These are phyloP conservation scores for Montipora capitata DNA, from an alignment of 92 coral and sea anemone species.

Conservation along the genomic window DNA sequence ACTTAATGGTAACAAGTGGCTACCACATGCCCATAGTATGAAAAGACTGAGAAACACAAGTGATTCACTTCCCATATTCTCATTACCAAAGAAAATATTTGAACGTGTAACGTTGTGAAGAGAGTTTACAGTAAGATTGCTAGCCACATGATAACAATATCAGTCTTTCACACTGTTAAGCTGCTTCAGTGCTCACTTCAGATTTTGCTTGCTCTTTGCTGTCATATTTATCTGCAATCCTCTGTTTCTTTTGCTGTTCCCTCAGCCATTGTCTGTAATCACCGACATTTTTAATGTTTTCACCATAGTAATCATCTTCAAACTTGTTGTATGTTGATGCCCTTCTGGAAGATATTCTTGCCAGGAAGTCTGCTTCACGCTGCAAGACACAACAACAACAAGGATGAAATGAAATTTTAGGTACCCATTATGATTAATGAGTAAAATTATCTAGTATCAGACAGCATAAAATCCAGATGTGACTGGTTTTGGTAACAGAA, in stretches of 20 bases:
- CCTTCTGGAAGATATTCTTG: constrained; percentile 87
- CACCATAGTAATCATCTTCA: constrained; percentile 99
- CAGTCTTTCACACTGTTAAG: neutral
- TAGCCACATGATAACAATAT: neutral
- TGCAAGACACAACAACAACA: constrained; percentile 18
- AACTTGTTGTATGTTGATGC: constrained; percentile 96
- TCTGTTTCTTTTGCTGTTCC: constrained; percentile 92
- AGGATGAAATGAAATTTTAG: neutral
- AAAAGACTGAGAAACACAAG: neutral
- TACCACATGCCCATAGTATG: too few relatives aligned
- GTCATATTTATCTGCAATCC: constrained; percentile 85
- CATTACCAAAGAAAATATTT: neutral
- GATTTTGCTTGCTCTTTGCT: constrained; percentile 75
- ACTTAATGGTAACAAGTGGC: too few relatives aligned
- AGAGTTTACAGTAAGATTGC: neutral
- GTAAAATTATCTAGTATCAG: neutral
- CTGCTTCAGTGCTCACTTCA: constrained; percentile 32
- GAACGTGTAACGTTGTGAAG: neutral
- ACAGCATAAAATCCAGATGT: too few relatives aligned
- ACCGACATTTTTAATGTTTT: constrained; percentile 95
- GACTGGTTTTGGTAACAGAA: too few relatives aligned
- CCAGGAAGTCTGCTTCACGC: constrained; percentile 97
- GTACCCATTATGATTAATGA: too few relatives aligned
- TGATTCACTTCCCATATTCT: neutral
- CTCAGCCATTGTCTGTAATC: constrained; percentile 99